A percentile compares a stretch with the other conserved stretches of the same genome.
Conservation (phyloP, 2,888 invertebrate genomes). For the Miltochrista miniata region DNA sequence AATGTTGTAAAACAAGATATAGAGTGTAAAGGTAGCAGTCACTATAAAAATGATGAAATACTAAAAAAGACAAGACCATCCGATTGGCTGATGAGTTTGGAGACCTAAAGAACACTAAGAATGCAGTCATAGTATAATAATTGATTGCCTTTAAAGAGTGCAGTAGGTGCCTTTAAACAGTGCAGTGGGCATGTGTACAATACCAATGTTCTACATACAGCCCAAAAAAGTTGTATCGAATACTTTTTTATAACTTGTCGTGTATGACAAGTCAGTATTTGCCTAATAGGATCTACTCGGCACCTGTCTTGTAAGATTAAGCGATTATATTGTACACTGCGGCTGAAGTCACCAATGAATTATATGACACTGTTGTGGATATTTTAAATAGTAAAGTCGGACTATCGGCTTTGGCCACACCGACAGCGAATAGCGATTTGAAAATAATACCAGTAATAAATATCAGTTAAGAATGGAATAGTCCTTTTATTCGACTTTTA, state of each 20-base stretch:
- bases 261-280: conserved; percentile 42
- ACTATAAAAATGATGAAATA: too few species aligned
- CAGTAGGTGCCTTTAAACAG: conserved; percentile 42
- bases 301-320: conserved; percentile 58
- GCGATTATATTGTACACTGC: conserved; percentile 50
- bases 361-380: conserved; percentile 51
- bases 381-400: conserved; percentile 44
- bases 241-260: conserved; percentile 30
- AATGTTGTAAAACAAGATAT: too few species aligned
- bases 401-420: conserved; percentile 28
- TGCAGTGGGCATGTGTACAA: conserved; percentile 48
- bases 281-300: conserved; percentile 47
- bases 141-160: too few species aligned
- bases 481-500: too few species aligned
- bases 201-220: conserved; percentile 32
- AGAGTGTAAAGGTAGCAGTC: too few species aligned
- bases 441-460: not conserved
- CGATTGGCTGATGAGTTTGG: conserved; percentile 29
- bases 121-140: too few species aligned
- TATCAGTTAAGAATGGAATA: conserved; percentile 36
- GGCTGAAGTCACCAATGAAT: conserved; percentile 46
- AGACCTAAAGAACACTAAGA: too few species aligned
- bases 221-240: conserved; percentile 18
- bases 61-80: too few species aligned
- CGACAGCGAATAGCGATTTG: not conserved